Percentiles rank a stretch among this genome's conserved stretches.
These are phyloP conservation scores for Nettapus auritus DNA, from an alignment of 2,113 vertebrate genomes.

Conservation along the genomic window DNA sequence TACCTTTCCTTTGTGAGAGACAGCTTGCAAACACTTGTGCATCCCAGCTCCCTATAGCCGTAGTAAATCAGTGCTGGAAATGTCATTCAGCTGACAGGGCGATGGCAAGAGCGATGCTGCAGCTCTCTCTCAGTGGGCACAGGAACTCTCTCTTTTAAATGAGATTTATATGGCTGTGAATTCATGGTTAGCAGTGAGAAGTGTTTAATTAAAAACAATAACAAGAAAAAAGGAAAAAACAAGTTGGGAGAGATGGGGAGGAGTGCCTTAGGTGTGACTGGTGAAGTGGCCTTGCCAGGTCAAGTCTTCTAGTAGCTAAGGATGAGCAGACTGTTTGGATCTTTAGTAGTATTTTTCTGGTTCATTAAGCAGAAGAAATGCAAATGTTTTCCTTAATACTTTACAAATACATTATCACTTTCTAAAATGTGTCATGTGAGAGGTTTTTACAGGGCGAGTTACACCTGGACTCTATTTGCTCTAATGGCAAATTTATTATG, in stretches of 20 bases:
- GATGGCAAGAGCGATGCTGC: background rate
- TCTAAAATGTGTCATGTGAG: background rate
- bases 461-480: background rate
- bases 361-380: background rate
- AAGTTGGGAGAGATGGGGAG: background rate
- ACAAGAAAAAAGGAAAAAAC: no score
- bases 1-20: background rate
- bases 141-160: background rate
- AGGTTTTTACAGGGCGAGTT: background rate
- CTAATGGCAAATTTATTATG: fast-evolving
- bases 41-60: background rate
- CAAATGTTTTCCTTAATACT: background rate
- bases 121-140: background rate
- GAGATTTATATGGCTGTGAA: background rate
- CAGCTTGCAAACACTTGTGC: fast-evolving
- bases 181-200: background rate
- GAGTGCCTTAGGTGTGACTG: background rate
- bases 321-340: background rate
- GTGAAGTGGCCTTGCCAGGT: background rate
- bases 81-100: background rate
- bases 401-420: background rate
- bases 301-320: background rate
- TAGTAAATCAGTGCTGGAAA: background rate
- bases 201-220: background rate
- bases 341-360: background rate